These are phyloP conservation scores for Forbesichthys agassizii DNA, from an alignment of 2,113 vertebrate genomes.

Conservation along the genomic window DNA sequence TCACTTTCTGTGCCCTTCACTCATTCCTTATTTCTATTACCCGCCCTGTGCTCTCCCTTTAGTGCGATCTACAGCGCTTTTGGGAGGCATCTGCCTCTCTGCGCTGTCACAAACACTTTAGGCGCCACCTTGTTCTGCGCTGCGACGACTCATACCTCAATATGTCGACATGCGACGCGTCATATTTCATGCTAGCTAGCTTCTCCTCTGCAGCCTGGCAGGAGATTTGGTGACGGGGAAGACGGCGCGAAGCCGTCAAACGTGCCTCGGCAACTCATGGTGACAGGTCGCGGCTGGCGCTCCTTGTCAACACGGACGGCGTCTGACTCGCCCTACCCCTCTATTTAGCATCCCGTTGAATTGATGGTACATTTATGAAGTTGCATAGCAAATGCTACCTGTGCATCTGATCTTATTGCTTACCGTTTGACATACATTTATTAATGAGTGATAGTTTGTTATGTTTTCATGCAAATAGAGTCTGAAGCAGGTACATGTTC, in stretches of 20 bases:
- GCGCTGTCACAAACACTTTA: slow-evolving; percentile 51
- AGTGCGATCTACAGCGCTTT: slow-evolving; percentile 3
- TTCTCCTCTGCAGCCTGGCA: slow-evolving; percentile 28
- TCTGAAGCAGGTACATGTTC: too few relatives aligned
- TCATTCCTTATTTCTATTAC: slow-evolving; percentile 33
- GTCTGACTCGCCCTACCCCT: slow-evolving; percentile 2
- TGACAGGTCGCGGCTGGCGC: slow-evolving; percentile 21
- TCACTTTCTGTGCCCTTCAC: slow-evolving; percentile 19
- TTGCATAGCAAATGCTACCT: not conserved
- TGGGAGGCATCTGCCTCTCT: slow-evolving; percentile 32
- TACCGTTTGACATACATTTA: too few relatives aligned
- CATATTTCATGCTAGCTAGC: slow-evolving; percentile 19
- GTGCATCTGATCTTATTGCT: not conserved
- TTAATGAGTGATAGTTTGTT: too few relatives aligned
- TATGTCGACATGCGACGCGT: slow-evolving; percentile 15
- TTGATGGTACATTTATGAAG: not conserved
- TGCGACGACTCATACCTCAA: slow-evolving; percentile 35
- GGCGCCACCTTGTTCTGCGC: slow-evolving; percentile 27
- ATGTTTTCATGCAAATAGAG: too few relatives aligned
- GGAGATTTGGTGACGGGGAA: slow-evolving; percentile 19
- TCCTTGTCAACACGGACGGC: not conserved
- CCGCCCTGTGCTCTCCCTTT: not conserved
- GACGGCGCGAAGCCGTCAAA: slow-evolving; percentile 16
- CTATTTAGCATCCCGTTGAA: not conserved
- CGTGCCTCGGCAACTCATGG: slow-evolving; percentile 2